Conservation (phyloP, 2,888 invertebrate genomes). For the Clitarchus hookeri region DNA sequence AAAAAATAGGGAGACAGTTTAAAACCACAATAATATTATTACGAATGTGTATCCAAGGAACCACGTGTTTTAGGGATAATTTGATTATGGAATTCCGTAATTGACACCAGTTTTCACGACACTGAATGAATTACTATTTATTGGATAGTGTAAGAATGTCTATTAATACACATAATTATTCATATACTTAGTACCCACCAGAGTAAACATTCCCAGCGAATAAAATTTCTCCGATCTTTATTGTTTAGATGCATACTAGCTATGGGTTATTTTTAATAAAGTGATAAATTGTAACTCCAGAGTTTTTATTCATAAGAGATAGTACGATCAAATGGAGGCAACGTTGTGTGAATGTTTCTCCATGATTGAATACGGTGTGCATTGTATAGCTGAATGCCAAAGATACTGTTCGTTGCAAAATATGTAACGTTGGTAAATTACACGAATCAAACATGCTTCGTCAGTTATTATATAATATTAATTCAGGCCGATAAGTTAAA, state of each 20-base stretch:
- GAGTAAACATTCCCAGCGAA: not conserved
- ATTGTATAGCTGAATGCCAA: not conserved
- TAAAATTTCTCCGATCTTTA: not conserved
- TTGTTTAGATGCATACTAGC: not conserved
- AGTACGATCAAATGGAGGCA: not conserved
- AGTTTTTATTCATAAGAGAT: not conserved
- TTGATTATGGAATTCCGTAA: too few species aligned
- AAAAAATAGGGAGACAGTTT: too few species aligned
- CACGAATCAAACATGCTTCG: not conserved
- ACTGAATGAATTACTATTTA: too few species aligned
- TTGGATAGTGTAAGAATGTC: too few species aligned
- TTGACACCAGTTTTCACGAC: too few species aligned
- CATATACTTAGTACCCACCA: too few species aligned
- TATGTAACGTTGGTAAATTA: too few species aligned
- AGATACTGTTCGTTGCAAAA: not conserved
- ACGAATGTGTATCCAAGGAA: too few species aligned
- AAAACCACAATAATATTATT: too few species aligned
- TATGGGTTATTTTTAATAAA: not conserved
- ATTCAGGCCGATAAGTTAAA: not conserved
- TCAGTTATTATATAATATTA: not conserved
- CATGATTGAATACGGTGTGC: not conserved
- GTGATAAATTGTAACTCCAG: conserved; percentile 3
- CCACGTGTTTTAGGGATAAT: too few species aligned
- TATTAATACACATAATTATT: too few species aligned
- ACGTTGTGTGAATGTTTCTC: not conserved